Base-by-base conservation (phyloP, 2,797 vertebrate species). In the Carcharodon carcharias region DNA sequence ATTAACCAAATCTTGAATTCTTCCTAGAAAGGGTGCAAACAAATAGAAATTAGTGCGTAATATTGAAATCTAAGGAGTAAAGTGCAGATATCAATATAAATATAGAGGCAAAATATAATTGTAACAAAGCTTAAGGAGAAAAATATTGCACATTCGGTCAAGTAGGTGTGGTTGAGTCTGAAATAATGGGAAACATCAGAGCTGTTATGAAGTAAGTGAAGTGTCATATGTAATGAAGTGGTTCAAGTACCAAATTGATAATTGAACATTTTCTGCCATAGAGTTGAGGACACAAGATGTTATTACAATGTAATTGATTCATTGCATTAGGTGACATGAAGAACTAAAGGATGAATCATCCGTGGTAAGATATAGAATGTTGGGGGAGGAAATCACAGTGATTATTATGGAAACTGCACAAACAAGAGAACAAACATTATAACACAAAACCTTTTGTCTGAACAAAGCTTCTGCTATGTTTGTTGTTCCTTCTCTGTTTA, bases 311-410 rank as follows among this genome's bases (percentile, higher is more conserved):
- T 67, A 93, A 93, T 67, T 65, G 40, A 40, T 67, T 93, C 91
- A 65, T 16, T 92, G 89, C 61, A 67, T 26, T 67, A 21, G 88
- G 26, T 12, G 11, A 18, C 9, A 40, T 40, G 91, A 93, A 21
- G 65, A 45, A 40, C 61, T 23, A 40, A 35, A 63, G n/a, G 91
- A 93, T 93, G 91, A 93, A 63, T 93, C 91, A 93, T 40, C 65
- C n/a, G n/a, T 93, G 91, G 91, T 63, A 67, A 93, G 93, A 93
- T 61, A 65, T 61, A 92, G 89, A 92, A 93, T 40, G 63, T 67
- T 93, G 91, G 61, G 63, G 65, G 63, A 93, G 91, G 91, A 67
- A 67, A 93, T 93, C 61, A 93, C 40, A 67, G n/a, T 93, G 63
- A 40, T 93, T 67, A 67, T 45, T 93, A 67, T 45, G 91, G 91